These are phyloP conservation scores for Paradoxurus hermaphroditus DNA, from an alignment of 2,113 vertebrate species.

Conservation along the genomic window DNA sequence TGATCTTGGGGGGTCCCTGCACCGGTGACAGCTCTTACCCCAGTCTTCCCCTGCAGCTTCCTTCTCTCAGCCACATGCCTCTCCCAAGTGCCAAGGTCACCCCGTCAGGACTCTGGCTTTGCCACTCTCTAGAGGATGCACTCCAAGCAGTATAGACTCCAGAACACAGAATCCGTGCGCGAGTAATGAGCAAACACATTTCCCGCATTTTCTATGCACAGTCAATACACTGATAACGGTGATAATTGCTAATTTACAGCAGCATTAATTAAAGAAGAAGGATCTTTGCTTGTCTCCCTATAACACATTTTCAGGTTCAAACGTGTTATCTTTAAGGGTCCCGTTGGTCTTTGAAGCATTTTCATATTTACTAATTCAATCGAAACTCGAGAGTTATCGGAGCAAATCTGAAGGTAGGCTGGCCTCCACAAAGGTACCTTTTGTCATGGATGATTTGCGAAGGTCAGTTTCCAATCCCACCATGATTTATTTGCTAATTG, in stretches of 20 bases:
- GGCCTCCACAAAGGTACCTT: background rate
- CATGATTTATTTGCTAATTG: constrained; percentile 61
- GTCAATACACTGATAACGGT: background rate
- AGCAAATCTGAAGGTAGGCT: constrained; percentile 8
- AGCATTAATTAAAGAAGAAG: background rate
- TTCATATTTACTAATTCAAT: constrained; percentile 31
- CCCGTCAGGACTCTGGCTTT: background rate
- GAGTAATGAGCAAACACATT: background rate
- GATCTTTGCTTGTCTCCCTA: background rate
- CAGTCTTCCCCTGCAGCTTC: background rate
- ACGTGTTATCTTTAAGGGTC: background rate
- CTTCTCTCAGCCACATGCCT: background rate
- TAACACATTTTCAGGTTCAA: constrained; percentile 26
- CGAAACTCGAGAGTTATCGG: constrained; percentile 9
- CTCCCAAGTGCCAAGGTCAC: background rate
- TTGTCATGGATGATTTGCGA: constrained; percentile 22
- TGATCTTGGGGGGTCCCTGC: rapidly evolving
- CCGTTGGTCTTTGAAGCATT: background rate
- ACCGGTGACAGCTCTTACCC: no score
- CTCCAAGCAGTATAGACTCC: rapidly evolving
- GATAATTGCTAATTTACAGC: background rate
- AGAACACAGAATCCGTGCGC: background rate
- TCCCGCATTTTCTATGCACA: background rate
- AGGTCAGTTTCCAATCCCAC: constrained; percentile 42
- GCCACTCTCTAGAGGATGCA: no score